These are phyloP conservation scores for Sarcophaga rosellei DNA, from an alignment of 2,888 invertebrate genomes.

Conservation along the genomic window DNA sequence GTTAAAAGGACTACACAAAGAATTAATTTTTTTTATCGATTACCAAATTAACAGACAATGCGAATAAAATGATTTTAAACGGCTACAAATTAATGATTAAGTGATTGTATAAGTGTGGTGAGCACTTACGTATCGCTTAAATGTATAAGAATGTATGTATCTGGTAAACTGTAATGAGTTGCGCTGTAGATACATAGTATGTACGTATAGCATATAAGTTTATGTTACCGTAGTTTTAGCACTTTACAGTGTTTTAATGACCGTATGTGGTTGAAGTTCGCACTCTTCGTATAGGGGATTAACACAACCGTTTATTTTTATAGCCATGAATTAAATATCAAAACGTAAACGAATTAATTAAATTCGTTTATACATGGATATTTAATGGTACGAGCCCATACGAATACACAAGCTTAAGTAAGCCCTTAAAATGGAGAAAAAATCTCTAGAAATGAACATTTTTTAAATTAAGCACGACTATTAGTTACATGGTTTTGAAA, in stretches of 20 bases:
- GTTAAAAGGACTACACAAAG: too few species aligned
- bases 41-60: too few species aligned
- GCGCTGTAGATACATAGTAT: not conserved
- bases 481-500: too few species aligned
- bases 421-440: too few species aligned
- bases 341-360: constrained; percentile 13
- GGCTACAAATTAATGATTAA: too few species aligned
- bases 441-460: too few species aligned
- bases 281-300: not conserved
- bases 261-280: constrained; percentile 33
- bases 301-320: not conserved
- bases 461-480: too few species aligned
- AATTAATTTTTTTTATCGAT: too few species aligned
- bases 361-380: not conserved
- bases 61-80: too few species aligned
- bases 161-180: not conserved
- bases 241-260: constrained; percentile 16
- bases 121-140: too few species aligned
- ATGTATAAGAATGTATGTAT: not conserved
- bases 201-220: not conserved
- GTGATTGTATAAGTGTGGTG: too few species aligned
- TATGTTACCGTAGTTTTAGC: not conserved
- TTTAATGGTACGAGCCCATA: constrained; percentile 9
- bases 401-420: not conserved
- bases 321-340: not conserved